Percentiles rank a stretch among this genome's conserved stretches.
Conservation (phyloP, 2,888 invertebrate species). For the Criorhina ranunculi region DNA sequence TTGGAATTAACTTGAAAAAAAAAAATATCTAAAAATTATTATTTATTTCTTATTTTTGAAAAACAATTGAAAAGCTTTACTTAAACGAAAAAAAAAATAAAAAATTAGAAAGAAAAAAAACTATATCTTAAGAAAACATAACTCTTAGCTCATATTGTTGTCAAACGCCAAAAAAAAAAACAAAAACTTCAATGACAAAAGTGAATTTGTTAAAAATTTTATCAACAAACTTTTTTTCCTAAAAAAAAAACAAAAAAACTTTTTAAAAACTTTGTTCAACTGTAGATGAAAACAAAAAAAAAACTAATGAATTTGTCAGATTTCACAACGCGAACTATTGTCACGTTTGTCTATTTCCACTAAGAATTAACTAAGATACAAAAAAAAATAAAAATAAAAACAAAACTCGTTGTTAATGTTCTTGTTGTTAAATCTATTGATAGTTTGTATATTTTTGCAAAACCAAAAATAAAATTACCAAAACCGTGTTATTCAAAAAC, state of each 20-base stretch:
- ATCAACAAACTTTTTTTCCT: conserved; percentile 49
- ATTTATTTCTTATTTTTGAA: conserved; percentile 24
- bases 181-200: conserved; percentile 24
- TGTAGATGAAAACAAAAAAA: conserved; percentile 23
- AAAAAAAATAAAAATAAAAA: conserved; percentile 23
- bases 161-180: conserved; percentile 17
- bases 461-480: conserved; percentile 24
- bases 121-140: conserved; percentile 51
- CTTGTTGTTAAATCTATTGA: conserved; percentile 74
- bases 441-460: conserved; percentile 74
- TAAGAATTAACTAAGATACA: conserved; percentile 40
- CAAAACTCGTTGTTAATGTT: conserved; percentile 73
- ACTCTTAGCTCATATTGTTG: conserved; percentile 57
- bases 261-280: conserved; percentile 22
- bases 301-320: conserved; percentile 49
- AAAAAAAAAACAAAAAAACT: conserved; percentile 35
- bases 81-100: conserved; percentile 35
- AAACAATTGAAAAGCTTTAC: conserved; percentile 73
- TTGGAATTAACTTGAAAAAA: conserved; percentile 61
- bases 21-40: conserved; percentile 40
- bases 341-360: conserved; percentile 54
- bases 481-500: conserved; percentile 25
- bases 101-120: conserved; percentile 23
- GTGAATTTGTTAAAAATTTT: conserved; percentile 47
- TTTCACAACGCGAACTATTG: conserved; percentile 43